Evolutionary conservation across 2,797 vertebrate genomes (phyloP).

Genomic region (Girardinus metallicus): DNA sequence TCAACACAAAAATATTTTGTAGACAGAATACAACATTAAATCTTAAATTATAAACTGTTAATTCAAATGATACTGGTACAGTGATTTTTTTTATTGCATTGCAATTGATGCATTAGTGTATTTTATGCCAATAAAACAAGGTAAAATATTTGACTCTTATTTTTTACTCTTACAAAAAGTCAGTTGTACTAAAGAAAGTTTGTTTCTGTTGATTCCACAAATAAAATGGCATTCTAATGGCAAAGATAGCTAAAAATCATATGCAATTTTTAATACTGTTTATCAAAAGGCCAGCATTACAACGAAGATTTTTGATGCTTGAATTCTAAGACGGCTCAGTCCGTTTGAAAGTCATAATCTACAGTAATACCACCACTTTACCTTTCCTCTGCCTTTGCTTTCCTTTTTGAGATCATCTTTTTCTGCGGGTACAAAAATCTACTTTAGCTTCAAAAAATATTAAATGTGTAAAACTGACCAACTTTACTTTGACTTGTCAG

Average conservation of each 20-base stretch:
- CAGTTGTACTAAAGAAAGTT: background rate
- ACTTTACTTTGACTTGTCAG: background rate
- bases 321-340: background rate
- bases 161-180: background rate
- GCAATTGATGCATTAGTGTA: background rate
- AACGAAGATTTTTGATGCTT: background rate
- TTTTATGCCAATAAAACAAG: background rate
- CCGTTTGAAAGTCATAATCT: background rate
- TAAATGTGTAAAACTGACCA: background rate
- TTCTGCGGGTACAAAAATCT: conserved; percentile 56
- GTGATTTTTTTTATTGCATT: background rate
- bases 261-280: background rate
- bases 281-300: background rate
- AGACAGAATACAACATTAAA: background rate
- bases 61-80: background rate
- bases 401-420: conserved; percentile 58
- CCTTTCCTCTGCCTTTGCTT: conserved; percentile 65
- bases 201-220: background rate
- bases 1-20: background rate
- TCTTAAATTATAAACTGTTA: background rate
- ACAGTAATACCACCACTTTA: conserved; percentile 36
- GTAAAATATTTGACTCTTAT: background rate
- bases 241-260: background rate
- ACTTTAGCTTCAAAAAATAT: background rate
- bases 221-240: background rate